phyloP scores from a whole-genome alignment of 2,888 invertebrate genomes.

The Eugnorisma glareosa region DNA sequence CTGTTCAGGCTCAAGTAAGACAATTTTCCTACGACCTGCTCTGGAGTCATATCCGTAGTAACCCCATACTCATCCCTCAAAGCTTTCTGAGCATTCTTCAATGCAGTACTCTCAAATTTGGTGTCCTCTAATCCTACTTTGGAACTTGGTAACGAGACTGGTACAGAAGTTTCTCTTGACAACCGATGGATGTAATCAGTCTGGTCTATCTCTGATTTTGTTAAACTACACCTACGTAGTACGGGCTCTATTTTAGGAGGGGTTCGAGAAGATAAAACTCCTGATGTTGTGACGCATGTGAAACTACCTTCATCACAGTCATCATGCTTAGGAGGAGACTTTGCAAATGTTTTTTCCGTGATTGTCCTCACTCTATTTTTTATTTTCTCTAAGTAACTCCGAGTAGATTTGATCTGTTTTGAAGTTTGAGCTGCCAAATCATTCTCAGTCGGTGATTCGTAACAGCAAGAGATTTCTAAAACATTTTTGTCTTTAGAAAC shows the following conservation, averaged over 20 bases:
- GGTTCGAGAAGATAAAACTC: constrained; percentile 91
- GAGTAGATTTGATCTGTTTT: constrained; percentile 88
- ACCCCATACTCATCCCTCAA: constrained; percentile 79
- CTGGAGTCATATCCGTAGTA: constrained; percentile 77
- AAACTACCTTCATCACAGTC: constrained; percentile 91
- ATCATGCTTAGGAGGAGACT: constrained; percentile 85
- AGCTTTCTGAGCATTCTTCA: constrained; percentile 83
- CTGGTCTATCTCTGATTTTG: constrained; percentile 93
- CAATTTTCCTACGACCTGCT: constrained; percentile 84
- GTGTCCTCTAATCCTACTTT: constrained; percentile 77
- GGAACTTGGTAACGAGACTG: constrained; percentile 83
- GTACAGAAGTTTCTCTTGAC: constrained; percentile 85
- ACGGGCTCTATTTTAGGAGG: constrained; percentile 78
- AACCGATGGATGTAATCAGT: constrained; percentile 90
- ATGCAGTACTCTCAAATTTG: constrained; percentile 85
- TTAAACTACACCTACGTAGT: constrained; percentile 90
- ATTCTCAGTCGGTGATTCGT: constrained; percentile 89
- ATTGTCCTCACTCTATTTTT: constrained; percentile 91
- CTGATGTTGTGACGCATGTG: constrained; percentile 94
- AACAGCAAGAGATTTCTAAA: constrained; percentile 91
- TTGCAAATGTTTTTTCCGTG: constrained; percentile 90
- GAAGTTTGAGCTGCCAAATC: constrained; percentile 87
- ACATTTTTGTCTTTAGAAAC: constrained; percentile 90
- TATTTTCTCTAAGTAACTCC: constrained; percentile 91
- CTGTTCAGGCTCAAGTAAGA: constrained; percentile 87